Conservation (phyloP, 2,797 vertebrate genomes). For the Kryptolebias ocellatus region DNA sequence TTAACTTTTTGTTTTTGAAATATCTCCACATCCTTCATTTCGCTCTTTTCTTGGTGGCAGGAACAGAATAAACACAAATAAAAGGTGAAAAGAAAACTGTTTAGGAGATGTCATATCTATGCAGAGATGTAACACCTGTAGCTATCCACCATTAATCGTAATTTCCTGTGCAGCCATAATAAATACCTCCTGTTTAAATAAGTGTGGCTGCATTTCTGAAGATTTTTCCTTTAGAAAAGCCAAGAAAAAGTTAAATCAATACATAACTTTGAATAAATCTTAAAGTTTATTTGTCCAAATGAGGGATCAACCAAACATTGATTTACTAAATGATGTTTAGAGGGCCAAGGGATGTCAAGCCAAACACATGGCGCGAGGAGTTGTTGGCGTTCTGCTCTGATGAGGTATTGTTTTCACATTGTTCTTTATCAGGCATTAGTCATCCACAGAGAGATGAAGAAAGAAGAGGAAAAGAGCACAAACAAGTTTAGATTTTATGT, state of each 20-base stretch:
- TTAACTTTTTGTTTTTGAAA: too few relatives aligned
- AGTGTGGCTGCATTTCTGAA: constrained; percentile 5
- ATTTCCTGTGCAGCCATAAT: constrained; percentile 24
- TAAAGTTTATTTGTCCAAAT: constrained; percentile 68
- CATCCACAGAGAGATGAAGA: constrained; percentile 46
- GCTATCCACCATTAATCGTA: constrained; percentile 23
- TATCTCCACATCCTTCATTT: too few relatives aligned
- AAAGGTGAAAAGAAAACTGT: background rate
- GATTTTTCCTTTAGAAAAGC: constrained; percentile 36
- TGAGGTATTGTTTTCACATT: constrained; percentile 69
- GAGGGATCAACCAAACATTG: constrained; percentile 61
- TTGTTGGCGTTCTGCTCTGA: constrained; percentile 47
- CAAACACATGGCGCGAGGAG: constrained; percentile 71
- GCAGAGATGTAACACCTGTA: background rate
- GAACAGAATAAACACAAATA: background rate
- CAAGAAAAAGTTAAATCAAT: constrained; percentile 40
- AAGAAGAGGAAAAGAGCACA: constrained; percentile 33
- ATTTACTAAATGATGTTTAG: constrained; percentile 70
- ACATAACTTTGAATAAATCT: constrained; percentile 54
- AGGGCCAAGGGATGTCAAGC: constrained; percentile 55
- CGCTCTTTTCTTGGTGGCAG: too few relatives aligned
- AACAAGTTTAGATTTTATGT: constrained; percentile 52
- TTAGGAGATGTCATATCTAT: background rate
- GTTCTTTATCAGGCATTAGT: constrained; percentile 62
- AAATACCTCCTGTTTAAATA: constrained; percentile 39